Evolutionary conservation across 2,888 invertebrate species (phyloP), one percentile per base, ranked within the genome.

Genomic region (Pheosia tremula): DNA sequence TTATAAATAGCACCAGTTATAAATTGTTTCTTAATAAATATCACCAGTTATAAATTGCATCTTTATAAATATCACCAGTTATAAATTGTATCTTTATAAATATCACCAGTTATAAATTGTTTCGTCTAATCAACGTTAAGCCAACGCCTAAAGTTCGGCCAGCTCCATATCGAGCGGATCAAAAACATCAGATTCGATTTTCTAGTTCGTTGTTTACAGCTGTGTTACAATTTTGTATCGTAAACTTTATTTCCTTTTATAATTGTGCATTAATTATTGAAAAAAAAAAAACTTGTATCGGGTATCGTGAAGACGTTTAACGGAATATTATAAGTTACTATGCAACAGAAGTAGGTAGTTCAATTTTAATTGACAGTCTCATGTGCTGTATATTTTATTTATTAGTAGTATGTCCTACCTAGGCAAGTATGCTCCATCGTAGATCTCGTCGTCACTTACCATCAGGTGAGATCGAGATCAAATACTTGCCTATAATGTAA

Each of bases 221-320:
- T 90, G 78, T 86, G 89, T 91, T 90, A 90, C 91, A 89, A 90
- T 91, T 90, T 89, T 80, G 82, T 81, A 82, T 89, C 86, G 77
- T 90, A 90, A 90, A 89, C 77, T 87, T 90, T 88, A 89, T 86
- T 83, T 83, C 75, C 72, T 81, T 87, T 89, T 88, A 90, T 86
- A 83, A 86, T 85, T 87, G 76, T 84, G 82, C 81, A 83, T 85
- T 83, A 83, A 86, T 87, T 85, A 81, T 78, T 79, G 79, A 81
- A 80, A 76, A 55, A 69, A 55, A 69, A 80, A 80, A 80, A 80
- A 76, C 78, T 75, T 69, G 79, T 80, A 79, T 78, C 61, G 67
- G 65, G 59, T 56, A 65, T 69, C 70, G 63, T 81, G 76, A 79
- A 78, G 71, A 75, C 74, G 69, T 79, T 79, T 74, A 75, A 74